phyloP scores from a whole-genome alignment of 2,797 vertebrate species.

The Thripadectes ignobilis region DNA sequence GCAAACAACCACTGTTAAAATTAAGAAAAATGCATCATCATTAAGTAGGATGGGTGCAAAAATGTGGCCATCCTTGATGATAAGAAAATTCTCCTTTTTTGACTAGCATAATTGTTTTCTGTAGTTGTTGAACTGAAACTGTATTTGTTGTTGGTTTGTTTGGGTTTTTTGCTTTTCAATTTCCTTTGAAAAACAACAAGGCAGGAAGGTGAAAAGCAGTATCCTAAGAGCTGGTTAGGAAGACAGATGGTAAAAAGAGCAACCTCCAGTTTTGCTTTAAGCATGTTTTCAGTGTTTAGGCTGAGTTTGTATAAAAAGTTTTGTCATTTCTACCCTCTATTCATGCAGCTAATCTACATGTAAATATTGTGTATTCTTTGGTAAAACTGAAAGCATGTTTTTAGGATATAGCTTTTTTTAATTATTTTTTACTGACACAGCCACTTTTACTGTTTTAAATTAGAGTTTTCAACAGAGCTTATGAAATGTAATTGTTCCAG shows the following conservation, averaged over 20 bases:
- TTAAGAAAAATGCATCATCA: neutral
- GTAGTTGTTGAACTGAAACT: neutral
- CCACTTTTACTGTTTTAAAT: neutral
- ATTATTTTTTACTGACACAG: neutral
- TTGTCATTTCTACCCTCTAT: neutral
- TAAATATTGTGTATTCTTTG: neutral
- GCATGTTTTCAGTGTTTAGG: neutral
- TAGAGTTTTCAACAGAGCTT: neutral
- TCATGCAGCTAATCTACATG: neutral
- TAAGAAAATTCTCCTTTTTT: neutral
- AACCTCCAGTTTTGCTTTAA: neutral
- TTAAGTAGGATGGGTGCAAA: neutral
- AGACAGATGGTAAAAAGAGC: neutral
- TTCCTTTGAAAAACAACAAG: neutral
- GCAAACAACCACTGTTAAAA: neutral
- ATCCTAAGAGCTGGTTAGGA: neutral
- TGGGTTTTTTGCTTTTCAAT: neutral
- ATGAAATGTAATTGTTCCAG: neutral
- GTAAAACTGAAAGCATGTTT: neutral
- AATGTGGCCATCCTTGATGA: neutral
- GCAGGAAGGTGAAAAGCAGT: neutral
- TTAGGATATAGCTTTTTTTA: neutral
- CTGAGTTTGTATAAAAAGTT: neutral
- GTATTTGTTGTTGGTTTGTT: accelerated
- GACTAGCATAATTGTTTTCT: neutral